Conservation (phyloP, 1,140 invertebrate species). For the Pollicipes pollicipes region DNA sequence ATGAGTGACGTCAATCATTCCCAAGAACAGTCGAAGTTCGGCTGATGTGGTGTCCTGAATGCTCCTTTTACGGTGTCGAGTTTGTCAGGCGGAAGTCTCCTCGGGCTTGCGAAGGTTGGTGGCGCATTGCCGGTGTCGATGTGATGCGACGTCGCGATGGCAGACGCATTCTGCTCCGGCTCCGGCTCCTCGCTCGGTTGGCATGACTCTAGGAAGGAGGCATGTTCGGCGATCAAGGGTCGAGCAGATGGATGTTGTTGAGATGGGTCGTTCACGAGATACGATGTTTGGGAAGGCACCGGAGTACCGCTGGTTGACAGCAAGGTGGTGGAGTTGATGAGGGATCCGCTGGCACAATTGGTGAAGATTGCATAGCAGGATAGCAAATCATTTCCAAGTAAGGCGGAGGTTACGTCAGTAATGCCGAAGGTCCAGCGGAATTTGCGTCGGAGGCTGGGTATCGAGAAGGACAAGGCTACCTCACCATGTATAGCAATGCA, state of each 20-base stretch:
- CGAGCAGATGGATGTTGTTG: too few relatives aligned
- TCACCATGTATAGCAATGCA: not conserved
- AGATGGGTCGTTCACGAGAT: not conserved
- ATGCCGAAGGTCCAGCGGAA: not conserved
- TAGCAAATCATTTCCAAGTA: not conserved
- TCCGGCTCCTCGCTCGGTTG: not conserved
- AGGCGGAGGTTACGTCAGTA: not conserved
- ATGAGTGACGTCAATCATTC: too few relatives aligned
- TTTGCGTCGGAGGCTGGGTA: not conserved
- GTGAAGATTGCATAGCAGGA: not conserved
- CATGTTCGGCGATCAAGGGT: not conserved
- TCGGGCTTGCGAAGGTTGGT: not conserved
- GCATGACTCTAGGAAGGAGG: not conserved
- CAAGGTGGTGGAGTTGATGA: not conserved
- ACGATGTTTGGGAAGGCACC: not conserved
- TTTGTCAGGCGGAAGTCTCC: not conserved
- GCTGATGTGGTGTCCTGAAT: too few relatives aligned
- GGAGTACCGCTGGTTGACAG: not conserved
- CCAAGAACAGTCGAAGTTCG: too few relatives aligned
- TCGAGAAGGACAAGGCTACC: not conserved
- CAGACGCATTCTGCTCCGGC: not conserved
- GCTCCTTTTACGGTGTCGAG: not conserved
- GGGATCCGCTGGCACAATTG: not conserved
- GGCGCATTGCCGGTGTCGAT: not conserved
- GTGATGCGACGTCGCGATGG: not conserved